Percentiles rank a stretch among this genome's conserved stretches.
These are phyloP conservation scores for Nasonia longicornis DNA, from an alignment of 1,140 invertebrate genomes.

Conservation along the genomic window DNA sequence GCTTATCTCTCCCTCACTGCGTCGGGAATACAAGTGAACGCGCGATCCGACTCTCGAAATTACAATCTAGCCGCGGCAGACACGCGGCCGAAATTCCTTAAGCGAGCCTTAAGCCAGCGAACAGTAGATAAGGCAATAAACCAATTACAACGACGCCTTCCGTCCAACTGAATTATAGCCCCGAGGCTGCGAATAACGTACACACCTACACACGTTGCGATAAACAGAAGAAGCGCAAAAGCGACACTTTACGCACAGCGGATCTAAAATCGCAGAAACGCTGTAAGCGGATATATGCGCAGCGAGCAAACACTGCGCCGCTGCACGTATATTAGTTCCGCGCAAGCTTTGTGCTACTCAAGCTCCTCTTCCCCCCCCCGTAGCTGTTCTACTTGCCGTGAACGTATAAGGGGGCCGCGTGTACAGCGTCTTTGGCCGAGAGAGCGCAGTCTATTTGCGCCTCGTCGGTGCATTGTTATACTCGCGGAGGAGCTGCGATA, in stretches of 20 bases:
- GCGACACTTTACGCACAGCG: no score
- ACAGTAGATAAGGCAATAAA: conserved; percentile 28
- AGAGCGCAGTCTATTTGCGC: not conserved
- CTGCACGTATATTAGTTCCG: not conserved
- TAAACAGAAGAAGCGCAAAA: not conserved
- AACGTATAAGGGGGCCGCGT: no score
- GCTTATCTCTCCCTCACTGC: no score
- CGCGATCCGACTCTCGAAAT: not conserved
- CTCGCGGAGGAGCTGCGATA: not conserved
- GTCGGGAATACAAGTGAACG: not conserved
- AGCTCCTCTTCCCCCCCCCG: not conserved
- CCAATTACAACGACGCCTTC: conserved; percentile 14
- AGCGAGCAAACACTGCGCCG: not conserved
- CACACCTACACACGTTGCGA: not conserved
- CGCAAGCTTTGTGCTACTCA: not conserved
- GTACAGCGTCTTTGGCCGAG: not conserved
- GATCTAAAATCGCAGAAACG: not conserved
- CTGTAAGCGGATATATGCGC: not conserved
- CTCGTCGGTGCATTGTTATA: not conserved
- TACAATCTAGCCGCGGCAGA: not conserved
- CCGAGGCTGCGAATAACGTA: not conserved
- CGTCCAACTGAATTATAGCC: not conserved
- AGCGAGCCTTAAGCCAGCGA: not conserved
- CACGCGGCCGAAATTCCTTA: not conserved
- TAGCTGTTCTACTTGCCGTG: not conserved